These are phyloP conservation scores for Synanthedon vespiformis DNA, from an alignment of 2,888 invertebrate genomes.

Conservation along the genomic window DNA sequence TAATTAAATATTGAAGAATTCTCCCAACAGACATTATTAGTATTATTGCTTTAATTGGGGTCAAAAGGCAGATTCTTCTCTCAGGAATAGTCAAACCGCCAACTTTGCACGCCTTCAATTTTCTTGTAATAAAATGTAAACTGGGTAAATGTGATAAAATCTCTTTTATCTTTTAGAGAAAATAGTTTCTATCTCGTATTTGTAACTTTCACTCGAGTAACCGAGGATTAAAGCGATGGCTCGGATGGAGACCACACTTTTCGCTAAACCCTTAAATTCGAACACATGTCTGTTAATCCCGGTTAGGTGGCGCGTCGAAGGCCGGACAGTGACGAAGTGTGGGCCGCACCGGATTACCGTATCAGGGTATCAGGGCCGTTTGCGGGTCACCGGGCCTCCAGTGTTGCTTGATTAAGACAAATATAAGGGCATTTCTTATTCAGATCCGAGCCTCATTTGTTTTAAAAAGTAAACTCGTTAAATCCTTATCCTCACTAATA, in stretches of 20 bases:
- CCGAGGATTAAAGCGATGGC: slow-evolving; percentile 26
- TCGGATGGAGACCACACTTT: slow-evolving; percentile 25
- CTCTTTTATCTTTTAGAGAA: background rate
- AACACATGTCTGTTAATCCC: slow-evolving; percentile 55
- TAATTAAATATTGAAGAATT: too few relatives aligned
- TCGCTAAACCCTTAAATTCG: slow-evolving; percentile 41
- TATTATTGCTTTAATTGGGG: too few relatives aligned
- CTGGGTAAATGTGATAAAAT: background rate
- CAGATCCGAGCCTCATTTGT: slow-evolving; percentile 4
- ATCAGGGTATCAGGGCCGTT: slow-evolving; percentile 14
- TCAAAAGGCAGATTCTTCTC: too few relatives aligned
- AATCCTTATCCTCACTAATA: too few relatives aligned
- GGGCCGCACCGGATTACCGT: slow-evolving; percentile 17
- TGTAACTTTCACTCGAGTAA: slow-evolving; percentile 19
- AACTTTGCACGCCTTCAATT: too few relatives aligned
- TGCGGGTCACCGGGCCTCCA: slow-evolving; percentile 28
- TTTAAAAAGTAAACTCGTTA: slow-evolving; percentile 3
- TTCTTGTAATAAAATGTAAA: too few relatives aligned
- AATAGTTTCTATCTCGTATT: background rate
- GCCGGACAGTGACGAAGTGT: slow-evolving; percentile 57
- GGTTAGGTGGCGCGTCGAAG: slow-evolving; percentile 42
- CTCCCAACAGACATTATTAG: too few relatives aligned
- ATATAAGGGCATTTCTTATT: slow-evolving; percentile 27
- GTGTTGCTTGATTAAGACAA: slow-evolving; percentile 41
- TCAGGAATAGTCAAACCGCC: too few relatives aligned